Percentiles rank a stretch among this genome's conserved stretches.
These are phyloP conservation scores for silkworm (Bombyx mori) DNA, from an alignment of 1,140 invertebrate genomes.

Conservation along the genomic window ASM3026992v2 NC_085113.1:3416501-3417000, in stretches of 20 bases:
- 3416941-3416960: conserved; percentile 81
- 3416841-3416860: conserved; percentile 73
- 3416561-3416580: conserved; percentile 75
- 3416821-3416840: conserved; percentile 74
- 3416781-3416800: conserved; percentile 67
- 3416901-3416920: conserved; percentile 84
- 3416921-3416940: conserved; percentile 75
- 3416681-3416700: conserved; percentile 82
- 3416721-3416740: conserved; percentile 75
- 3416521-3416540: conserved; percentile 38
- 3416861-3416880: conserved; percentile 72
- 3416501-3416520: conserved; percentile 38
- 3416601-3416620: conserved; percentile 85
- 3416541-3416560: conserved; percentile 50
- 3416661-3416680: conserved; percentile 73
- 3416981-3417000: conserved; percentile 67
- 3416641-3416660: conserved; percentile 43
- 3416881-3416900: conserved; percentile 77
- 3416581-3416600: conserved; percentile 84
- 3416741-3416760: conserved; percentile 75
- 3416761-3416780: conserved; percentile 88
- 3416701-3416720: conserved; percentile 78
- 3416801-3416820: conserved; percentile 75
- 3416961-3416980: conserved; percentile 76
- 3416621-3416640: conserved; percentile 74